Evolutionary conservation across 2,888 invertebrate species (phyloP), one percentile per base, ranked within the genome.

Genomic region (Hymenopus coronatus): DNA sequence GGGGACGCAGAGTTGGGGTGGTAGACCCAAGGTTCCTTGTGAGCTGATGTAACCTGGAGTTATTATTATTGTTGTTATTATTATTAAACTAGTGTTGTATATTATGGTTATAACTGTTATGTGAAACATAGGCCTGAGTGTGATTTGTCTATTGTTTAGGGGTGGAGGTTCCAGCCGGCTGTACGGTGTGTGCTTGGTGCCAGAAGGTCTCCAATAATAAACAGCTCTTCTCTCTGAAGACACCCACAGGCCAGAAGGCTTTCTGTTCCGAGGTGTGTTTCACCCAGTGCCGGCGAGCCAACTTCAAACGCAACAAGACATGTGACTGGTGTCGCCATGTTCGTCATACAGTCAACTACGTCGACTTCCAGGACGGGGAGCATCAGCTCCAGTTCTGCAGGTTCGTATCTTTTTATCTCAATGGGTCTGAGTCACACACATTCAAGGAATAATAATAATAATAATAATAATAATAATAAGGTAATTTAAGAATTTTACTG

Each of bases 281-380:
- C 93, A 96, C 97, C 20, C 98, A 98, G 92, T 98, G 98, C 83
- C 94, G 98, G 84, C 95, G 98, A 30, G 98, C 98, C 2, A 97
- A 97, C 91, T 98, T 98, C 93, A 98, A 98, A 93, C 96, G 97
- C 91, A 97, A 97, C 90, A 97, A 97, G 94, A 97, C 98, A 6
- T 98, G 98, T 93, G 98, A 98, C 93, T 98, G 98, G 98, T 98
- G 98, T 93, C 95, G 97, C 90, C 98, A 98, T 92, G 96, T 98
- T 7, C 94, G 98, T 46, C 98, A 98, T 92, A 98, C 98, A 0
- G 97, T 98, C 87, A 98, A 97, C 91, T 98, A 98, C 92, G 98
- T 98, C 28, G 98, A 98, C 93, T 97, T 98, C 92, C 96, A 98
- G 95, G 98, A 98, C 92, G 98, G 98, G 84, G 97, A 98, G 91